Evolutionary conservation across 1,140 invertebrate genomes (phyloP).

Genomic region (Eumeta japonica): DNA sequence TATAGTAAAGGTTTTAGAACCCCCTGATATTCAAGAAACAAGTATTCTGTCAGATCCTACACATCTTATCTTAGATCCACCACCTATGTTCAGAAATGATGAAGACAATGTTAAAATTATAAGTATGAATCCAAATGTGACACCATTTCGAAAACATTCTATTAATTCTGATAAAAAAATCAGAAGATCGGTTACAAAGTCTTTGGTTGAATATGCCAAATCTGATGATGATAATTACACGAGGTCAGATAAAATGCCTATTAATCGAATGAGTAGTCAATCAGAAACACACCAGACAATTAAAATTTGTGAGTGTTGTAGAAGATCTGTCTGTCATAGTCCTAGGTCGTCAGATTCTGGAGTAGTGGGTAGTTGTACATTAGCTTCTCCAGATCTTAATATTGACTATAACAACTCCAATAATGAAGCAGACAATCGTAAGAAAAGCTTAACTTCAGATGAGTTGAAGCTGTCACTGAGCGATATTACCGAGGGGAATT

Average conservation of each 20-base stretch:
- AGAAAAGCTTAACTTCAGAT: constrained; percentile 21
- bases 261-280: constrained; percentile 45
- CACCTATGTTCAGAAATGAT: constrained; percentile 57
- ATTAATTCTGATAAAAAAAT: constrained; percentile 54
- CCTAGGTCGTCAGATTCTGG: constrained; percentile 78
- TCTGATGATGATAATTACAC: background rate
- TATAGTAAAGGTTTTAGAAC: constrained; percentile 38
- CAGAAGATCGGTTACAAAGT: constrained; percentile 42
- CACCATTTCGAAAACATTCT: constrained; percentile 51
- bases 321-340: constrained; percentile 61
- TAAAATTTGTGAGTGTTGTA: constrained; percentile 61
- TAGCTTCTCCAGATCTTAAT: constrained; percentile 65
- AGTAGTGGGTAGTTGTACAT: constrained; percentile 75
- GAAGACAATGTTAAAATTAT: constrained; percentile 45
- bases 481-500: constrained; percentile 24
- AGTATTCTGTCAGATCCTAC: constrained; percentile 7
- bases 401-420: constrained; percentile 22
- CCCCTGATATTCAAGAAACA: constrained; percentile 22
- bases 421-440: constrained; percentile 36
- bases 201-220: constrained; percentile 23
- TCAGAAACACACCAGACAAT: constrained; percentile 31
- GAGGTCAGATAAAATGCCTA: constrained; percentile 16
- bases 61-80: constrained; percentile 53
- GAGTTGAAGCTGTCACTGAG: constrained; percentile 22
- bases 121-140: constrained; percentile 40